These are phyloP conservation scores for Carcina quercana DNA, from an alignment of 2,888 invertebrate species.

Conservation along the genomic window DNA sequence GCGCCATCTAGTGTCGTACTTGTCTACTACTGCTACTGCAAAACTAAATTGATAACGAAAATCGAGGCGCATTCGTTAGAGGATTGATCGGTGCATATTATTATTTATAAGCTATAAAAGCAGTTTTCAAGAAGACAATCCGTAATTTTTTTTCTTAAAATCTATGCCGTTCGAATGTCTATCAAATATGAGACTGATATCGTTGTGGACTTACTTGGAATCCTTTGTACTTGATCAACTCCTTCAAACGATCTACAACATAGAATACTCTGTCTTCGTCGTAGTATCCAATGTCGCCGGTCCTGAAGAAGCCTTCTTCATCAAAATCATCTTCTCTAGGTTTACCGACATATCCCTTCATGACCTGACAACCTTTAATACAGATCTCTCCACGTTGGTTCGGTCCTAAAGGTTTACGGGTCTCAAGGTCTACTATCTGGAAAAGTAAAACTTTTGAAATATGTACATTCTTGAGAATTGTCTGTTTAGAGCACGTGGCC, in stretches of 20 bases:
- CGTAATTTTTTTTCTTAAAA: no score
- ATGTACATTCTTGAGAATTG: no score
- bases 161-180: not conserved
- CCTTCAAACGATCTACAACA: conserved; percentile 53
- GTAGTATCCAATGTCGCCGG: conserved; percentile 56
- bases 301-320: conserved; percentile 87
- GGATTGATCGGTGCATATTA: no score
- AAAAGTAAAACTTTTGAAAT: conserved; percentile 6
- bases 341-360: conserved; percentile 83
- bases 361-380: conserved; percentile 82
- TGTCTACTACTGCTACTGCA: no score
- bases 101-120: no score
- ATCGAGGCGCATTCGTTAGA: no score
- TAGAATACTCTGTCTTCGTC: conserved; percentile 46
- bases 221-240: conserved; percentile 57
- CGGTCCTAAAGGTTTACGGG: conserved; percentile 75
- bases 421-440: conserved; percentile 72
- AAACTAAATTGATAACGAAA: no score
- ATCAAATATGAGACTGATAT: not conserved
- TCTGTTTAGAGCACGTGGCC: no score
- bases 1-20: no score
- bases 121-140: no score
- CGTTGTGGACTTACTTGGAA: conserved; percentile 47
- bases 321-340: conserved; percentile 76
- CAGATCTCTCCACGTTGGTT: conserved; percentile 86